Percentiles rank a stretch among this genome's conserved stretches.
Evolutionary conservation across 2,888 invertebrate genomes (phyloP).

Genomic region (Epinotia ramella): DNA sequence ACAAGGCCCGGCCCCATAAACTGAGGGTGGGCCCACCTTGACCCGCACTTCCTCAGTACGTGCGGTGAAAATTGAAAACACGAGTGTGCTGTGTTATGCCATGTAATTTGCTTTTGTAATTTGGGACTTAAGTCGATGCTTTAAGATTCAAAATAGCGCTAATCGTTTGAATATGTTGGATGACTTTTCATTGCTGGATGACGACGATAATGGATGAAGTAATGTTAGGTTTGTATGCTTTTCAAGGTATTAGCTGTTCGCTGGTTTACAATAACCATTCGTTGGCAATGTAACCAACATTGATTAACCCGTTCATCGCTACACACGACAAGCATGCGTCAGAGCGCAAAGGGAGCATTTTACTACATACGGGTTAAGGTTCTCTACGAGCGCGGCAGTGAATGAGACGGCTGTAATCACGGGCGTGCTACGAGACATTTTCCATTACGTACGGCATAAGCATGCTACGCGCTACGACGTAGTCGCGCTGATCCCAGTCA

Average conservation of each 20-base stretch:
- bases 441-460: too few relatives aligned
- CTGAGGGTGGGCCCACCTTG: slow-evolving; percentile 31
- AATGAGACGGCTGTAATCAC: too few relatives aligned
- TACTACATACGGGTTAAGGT: too few relatives aligned
- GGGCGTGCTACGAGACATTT: too few relatives aligned
- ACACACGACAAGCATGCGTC: too few relatives aligned
- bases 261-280: too few relatives aligned
- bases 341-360: too few relatives aligned
- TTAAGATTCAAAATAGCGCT: background rate
- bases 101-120: background rate
- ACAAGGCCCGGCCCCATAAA: slow-evolving; percentile 24
- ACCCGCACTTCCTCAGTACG: slow-evolving; percentile 12
- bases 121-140: background rate
- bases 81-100: background rate
- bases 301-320: too few relatives aligned
- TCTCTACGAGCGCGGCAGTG: too few relatives aligned
- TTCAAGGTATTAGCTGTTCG: background rate
- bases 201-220: slow-evolving; percentile 16
- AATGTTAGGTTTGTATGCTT: background rate
- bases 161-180: background rate
- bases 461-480: too few relatives aligned
- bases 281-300: too few relatives aligned
- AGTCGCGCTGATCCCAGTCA: too few relatives aligned
- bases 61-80: slow-evolving; percentile 19
- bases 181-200: background rate